Evolutionary conservation across 1,140 invertebrate species (phyloP).

Genomic region (Thaumetopoea pityocampa): DNA sequence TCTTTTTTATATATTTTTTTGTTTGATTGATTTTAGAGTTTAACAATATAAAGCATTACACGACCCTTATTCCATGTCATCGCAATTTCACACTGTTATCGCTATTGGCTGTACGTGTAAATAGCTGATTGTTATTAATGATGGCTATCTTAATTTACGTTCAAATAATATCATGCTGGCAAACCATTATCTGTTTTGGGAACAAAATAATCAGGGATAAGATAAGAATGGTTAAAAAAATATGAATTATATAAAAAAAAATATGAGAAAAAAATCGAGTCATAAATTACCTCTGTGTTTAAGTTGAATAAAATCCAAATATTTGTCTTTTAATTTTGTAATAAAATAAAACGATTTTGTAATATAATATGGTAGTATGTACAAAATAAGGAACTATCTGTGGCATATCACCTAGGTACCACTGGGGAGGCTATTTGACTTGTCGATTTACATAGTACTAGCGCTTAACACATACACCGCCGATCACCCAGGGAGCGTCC

Average conservation of each 20-base stretch:
- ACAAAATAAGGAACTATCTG: slow-evolving; percentile 40
- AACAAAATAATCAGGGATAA: slow-evolving; percentile 32
- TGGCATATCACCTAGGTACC: slow-evolving; percentile 62
- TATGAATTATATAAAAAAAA: slow-evolving; percentile 12
- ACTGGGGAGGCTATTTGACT: slow-evolving; percentile 11
- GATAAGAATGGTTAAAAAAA: background rate
- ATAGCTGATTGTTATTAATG: slow-evolving; percentile 11
- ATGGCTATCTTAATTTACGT: slow-evolving; percentile 3
- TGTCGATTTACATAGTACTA: too few relatives aligned
- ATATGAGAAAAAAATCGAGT: slow-evolving; percentile 12
- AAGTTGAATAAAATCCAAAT: slow-evolving; percentile 17
- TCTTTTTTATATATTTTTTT: too few relatives aligned
- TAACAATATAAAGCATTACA: too few relatives aligned
- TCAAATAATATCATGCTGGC: slow-evolving; percentile 20
- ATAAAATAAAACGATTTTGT: slow-evolving; percentile 25
- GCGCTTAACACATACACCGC: too few relatives aligned
- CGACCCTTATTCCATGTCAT: slow-evolving; percentile 20
- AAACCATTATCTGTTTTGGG: slow-evolving; percentile 56
- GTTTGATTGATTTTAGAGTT: too few relatives aligned
- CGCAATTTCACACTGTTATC: slow-evolving; percentile 16
- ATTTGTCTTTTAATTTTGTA: slow-evolving; percentile 17
- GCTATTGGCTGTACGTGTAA: slow-evolving; percentile 20
- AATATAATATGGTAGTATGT: slow-evolving; percentile 46
- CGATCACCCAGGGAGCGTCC: too few relatives aligned
- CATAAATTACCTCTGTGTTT: slow-evolving; percentile 16